phyloP scores from a whole-genome alignment of 1,140 invertebrate genomes.

The fruit fly (Drosophila melanogaster) region Release_6_plus_ISO1_MT NT_033777.3:20075001-20075500 shows the following conservation, averaged over 20 bases:
- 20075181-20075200: slow-evolving; percentile 68
- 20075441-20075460: slow-evolving; percentile 57
- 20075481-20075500: slow-evolving; percentile 46
- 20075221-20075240: slow-evolving; percentile 71
- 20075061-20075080: slow-evolving; percentile 48
- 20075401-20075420: slow-evolving; percentile 71
- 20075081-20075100: slow-evolving; percentile 61
- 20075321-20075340: not conserved
- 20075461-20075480: slow-evolving; percentile 69
- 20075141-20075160: not conserved
- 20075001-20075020: slow-evolving; percentile 52
- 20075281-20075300: slow-evolving; percentile 72
- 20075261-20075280: slow-evolving; percentile 68
- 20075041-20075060: slow-evolving; percentile 72
- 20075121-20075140: slow-evolving; percentile 38
- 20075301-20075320: slow-evolving; percentile 49
- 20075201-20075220: slow-evolving; percentile 71
- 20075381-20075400: slow-evolving; percentile 17
- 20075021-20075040: slow-evolving; percentile 53
- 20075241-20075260: slow-evolving; percentile 58
- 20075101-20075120: slow-evolving; percentile 35
- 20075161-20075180: not conserved
- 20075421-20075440: slow-evolving; percentile 66
- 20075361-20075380: slow-evolving; percentile 27
- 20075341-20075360: slow-evolving; percentile 29